A percentile compares a stretch with the other conserved stretches of the same genome.
Conservation (phyloP, 2,797 vertebrate genomes). For the Chelon labrosus region DNA sequence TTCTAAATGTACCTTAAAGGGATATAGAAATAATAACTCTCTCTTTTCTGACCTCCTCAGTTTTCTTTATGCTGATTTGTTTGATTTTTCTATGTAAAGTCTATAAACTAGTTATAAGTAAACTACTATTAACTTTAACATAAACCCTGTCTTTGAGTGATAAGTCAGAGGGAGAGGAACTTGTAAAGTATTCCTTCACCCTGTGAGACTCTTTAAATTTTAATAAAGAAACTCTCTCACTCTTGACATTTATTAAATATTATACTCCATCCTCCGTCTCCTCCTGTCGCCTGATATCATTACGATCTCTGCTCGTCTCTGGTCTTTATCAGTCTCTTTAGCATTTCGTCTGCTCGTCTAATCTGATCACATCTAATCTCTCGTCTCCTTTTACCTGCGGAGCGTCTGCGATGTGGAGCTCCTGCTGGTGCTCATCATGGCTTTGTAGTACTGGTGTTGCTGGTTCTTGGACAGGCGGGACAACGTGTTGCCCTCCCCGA, state of each 20-base stretch:
- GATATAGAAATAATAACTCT: no score
- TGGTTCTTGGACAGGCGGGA: conserved; percentile 86
- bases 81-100: no score
- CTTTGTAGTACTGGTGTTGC: conserved; percentile 87
- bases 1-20: no score
- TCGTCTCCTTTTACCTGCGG: conserved; percentile 70
- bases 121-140: no score
- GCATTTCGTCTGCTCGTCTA: background rate
- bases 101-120: no score
- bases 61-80: no score
- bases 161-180: no score
- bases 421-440: conserved; percentile 83
- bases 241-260: conserved; percentile 17
- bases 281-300: conserved; percentile 1
- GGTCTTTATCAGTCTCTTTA: conserved; percentile 9
- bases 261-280: background rate
- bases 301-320: conserved; percentile 17
- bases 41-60: no score
- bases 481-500: conserved; percentile 85
- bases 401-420: conserved; percentile 78
- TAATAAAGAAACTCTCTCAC: conserved; percentile 16
- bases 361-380: background rate
- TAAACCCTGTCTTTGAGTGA: no score
- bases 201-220: conserved; percentile 12
- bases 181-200: background rate